Conservation (phyloP, 2,797 vertebrate species). For the Fistularia tabacaria region DNA sequence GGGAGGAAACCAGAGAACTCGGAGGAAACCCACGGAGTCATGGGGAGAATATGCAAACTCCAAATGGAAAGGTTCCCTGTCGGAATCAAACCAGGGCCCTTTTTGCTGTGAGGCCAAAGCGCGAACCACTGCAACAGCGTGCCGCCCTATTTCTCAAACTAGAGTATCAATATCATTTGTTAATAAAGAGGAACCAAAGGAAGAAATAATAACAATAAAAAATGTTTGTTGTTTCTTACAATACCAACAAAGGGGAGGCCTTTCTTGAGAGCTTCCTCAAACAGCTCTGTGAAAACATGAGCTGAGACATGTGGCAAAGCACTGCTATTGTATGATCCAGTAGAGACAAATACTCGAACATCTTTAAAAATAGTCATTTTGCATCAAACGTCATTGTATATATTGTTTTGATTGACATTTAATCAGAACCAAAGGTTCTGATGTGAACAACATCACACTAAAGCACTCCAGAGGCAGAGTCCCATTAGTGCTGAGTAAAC, state of each 20-base stretch:
- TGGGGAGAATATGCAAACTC: too few relatives aligned
- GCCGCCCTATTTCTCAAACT: constrained; percentile 30
- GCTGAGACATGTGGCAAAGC: constrained; percentile 16
- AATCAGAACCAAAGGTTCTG: constrained; percentile 62
- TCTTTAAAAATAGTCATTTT: constrained; percentile 4
- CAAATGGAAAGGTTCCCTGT: too few relatives aligned
- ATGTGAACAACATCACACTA: constrained; percentile 47
- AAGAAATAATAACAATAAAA: constrained; percentile 69
- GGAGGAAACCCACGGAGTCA: too few relatives aligned
- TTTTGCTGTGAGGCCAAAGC: too few relatives aligned
- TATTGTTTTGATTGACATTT: constrained; percentile 55
- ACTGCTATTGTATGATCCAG: constrained; percentile 2
- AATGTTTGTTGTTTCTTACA: constrained; percentile 63
- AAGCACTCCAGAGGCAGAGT: constrained; percentile 50
- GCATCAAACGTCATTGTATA: constrained; percentile 7
- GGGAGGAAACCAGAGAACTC: too few relatives aligned
- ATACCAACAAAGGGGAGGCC: constrained; percentile 43
- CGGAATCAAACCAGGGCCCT: too few relatives aligned
- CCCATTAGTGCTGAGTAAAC: constrained; percentile 67
- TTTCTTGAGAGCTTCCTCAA: constrained; percentile 40
- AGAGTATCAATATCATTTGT: constrained; percentile 22
- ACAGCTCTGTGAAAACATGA: constrained; percentile 35
- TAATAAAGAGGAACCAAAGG: constrained; percentile 55
- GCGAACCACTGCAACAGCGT: too few relatives aligned
- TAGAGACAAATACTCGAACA: not conserved